phyloP scores from a whole-genome alignment of 2,113 vertebrate genomes.

The Pseudopodoces humilis region DNA sequence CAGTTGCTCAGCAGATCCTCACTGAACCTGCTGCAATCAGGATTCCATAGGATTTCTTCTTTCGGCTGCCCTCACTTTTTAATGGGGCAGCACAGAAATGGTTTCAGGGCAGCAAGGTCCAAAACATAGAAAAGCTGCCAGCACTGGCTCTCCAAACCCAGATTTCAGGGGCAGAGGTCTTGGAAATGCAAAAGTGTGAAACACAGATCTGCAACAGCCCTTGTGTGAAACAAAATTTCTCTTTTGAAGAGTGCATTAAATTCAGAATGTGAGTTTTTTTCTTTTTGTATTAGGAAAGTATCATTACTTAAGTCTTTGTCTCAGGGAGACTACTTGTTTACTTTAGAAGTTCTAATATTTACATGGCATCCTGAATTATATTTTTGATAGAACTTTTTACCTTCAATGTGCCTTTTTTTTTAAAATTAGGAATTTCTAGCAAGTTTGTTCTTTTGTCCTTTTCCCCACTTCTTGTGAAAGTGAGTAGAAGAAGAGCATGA shows the following conservation, averaged over 20 bases:
- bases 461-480: background rate
- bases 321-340: accelerated
- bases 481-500: background rate
- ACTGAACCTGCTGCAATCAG: background rate
- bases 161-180: background rate
- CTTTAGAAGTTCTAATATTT: background rate
- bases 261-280: background rate
- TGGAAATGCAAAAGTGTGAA: background rate
- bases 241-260: background rate
- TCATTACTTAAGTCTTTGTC: background rate
- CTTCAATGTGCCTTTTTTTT: background rate
- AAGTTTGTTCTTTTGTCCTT: background rate
- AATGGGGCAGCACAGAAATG: background rate
- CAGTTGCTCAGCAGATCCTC: slow-evolving; percentile 4
- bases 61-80: background rate
- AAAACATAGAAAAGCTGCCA: background rate
- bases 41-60: background rate
- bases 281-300: background rate
- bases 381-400: background rate
- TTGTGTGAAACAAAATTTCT: background rate
- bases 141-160: background rate
- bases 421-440: background rate
- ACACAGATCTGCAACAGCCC: background rate
- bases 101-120: background rate
- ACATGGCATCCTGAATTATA: background rate